Evolutionary conservation across 64 coral and sea anemone species (phyloP), one percentile per base, ranked within the genome.

Genomic region (Stichodactyla helianthus): DNA sequence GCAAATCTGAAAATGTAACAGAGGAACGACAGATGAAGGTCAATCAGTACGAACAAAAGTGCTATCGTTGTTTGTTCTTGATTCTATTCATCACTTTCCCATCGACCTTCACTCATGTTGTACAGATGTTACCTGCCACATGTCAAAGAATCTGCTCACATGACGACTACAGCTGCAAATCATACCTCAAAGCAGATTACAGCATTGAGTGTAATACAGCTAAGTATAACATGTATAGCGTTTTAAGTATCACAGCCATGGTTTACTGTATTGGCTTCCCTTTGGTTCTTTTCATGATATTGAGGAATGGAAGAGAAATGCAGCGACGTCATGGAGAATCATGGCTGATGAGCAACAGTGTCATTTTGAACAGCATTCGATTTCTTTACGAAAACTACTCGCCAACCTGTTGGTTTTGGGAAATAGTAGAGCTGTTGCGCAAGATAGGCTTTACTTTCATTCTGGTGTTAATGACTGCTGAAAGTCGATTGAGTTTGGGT

Each of bases 371-470:
- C 18, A 83, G 92, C 20, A 53, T 84, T 10, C 54, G 82, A 84
- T 84, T 84, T 25, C 60, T 84, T 60, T 61, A 84, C n/a, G 82
- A 84, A 59, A 84, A 84, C 56, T 84, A 84, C 12, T 26, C 56
- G 15, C 11, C 55, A 13, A 61, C 3, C 5, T 91, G 90, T 53
- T 91, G 90, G 90, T 91, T 71, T 67, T 91, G 90, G 90, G 85
- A 91, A 28, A 63, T 91, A 11, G 90, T 91, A 23, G 90, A 91
- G 65, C 68, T 81, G 4, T 57, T 54, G 17, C 90, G 90, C 52
- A 91, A 91, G 19, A 52, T 91, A 1, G 31, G 60, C 19, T 57
- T 91, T 56, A 91, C 90, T 23, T 59, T 50, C 2, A 61, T 56
- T 13, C 79, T 86, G 20, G 59, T 87, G 27, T 84, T 91, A 2